Base-by-base conservation (phyloP, 2,113 vertebrate genomes). In the Callionymus lyra region DNA sequence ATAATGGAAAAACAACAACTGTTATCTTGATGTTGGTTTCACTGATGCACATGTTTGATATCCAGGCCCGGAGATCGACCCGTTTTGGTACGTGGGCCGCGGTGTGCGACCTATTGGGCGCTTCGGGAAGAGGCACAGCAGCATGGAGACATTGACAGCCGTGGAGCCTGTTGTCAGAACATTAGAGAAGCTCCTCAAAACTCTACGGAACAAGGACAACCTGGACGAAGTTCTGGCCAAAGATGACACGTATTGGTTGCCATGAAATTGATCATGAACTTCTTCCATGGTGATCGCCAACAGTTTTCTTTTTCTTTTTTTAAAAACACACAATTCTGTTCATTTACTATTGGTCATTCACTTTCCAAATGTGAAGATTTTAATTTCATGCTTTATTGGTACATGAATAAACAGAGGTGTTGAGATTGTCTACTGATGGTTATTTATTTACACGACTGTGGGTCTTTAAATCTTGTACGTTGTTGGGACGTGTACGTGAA, bases 31-130 rank as follows among this genome's bases (percentile, higher is more conserved):
- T 5, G 21, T 4, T 8, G 4, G 21, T 27, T 27, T 27, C 6
- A 33, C 32, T 50, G 32, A 34, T 39, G n/a, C 36, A 8, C 31
- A 16, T 40, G 35, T 40, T 55, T 71, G 51, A 53, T 60, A 53
- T 77, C 15, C 70, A 93, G 91, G 88, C 82, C 89, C 88, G n/a
- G 87, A 93, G 69, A 93, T 93, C 0, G 87, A 93, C 56, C 90
- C 88, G 0, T 90, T 90, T 52, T 92, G 92, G 90, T 92, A 93
- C 0, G 85, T 93, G 66, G 89, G 84, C 0, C 88, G 89, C 2
- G 91, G 90, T 0, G 90, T 93, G 27, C 80, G 89, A 71, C 91
- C 90, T 62, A 93, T 94, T 0, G 89, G 90, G 1, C 85, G 90
- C 12, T 93, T 93, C 14, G 92, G 91, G 43, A 94, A 93, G 80